Evolutionary conservation across 2,888 invertebrate genomes (phyloP).

Genomic region (Atethmia centrago): DNA sequence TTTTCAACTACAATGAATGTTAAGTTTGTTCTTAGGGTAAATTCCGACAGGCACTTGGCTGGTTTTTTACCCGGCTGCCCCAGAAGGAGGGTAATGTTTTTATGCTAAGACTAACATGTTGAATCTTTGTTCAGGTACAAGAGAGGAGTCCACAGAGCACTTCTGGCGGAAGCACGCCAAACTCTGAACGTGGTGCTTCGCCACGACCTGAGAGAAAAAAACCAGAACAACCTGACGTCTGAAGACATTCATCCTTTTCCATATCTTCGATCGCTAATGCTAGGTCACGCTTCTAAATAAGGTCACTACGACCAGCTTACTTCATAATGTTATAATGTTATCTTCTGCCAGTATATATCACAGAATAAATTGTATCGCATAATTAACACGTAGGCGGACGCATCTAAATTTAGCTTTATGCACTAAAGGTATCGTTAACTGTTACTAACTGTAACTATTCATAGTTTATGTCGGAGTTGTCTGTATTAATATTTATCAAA

Average conservation of each 20-base stretch:
- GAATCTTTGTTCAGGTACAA: constrained; percentile 77
- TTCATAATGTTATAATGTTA: constrained; percentile 27
- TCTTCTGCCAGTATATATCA: constrained; percentile 7
- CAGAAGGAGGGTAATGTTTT: too few relatives aligned
- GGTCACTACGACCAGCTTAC: constrained; percentile 27
- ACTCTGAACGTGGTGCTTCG: constrained; percentile 81
- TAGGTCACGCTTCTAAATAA: constrained; percentile 25
- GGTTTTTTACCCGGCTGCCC: too few relatives aligned
- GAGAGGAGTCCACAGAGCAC: constrained; percentile 87
- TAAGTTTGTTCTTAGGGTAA: too few relatives aligned
- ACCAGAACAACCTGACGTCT: constrained; percentile 16
- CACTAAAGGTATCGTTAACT: constrained; percentile 47
- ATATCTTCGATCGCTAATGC: constrained; percentile 24
- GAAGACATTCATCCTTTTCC: constrained; percentile 7
- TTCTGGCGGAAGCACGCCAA: constrained; percentile 86
- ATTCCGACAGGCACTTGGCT: too few relatives aligned
- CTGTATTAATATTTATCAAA: constrained; percentile 37
- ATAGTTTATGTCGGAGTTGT: constrained; percentile 43
- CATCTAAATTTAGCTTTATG: constrained; percentile 44
- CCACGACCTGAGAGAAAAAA: constrained; percentile 72
- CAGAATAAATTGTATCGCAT: constrained; percentile 22
- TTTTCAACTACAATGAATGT: too few relatives aligned
- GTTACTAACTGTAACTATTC: constrained; percentile 49
- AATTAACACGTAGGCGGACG: constrained; percentile 43
- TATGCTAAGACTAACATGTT: constrained; percentile 11